A percentile compares a stretch with the other conserved stretches of the same genome.
These are phyloP conservation scores for Limonius californicus DNA, from an alignment of 1,140 invertebrate species.

Conservation along the genomic window DNA sequence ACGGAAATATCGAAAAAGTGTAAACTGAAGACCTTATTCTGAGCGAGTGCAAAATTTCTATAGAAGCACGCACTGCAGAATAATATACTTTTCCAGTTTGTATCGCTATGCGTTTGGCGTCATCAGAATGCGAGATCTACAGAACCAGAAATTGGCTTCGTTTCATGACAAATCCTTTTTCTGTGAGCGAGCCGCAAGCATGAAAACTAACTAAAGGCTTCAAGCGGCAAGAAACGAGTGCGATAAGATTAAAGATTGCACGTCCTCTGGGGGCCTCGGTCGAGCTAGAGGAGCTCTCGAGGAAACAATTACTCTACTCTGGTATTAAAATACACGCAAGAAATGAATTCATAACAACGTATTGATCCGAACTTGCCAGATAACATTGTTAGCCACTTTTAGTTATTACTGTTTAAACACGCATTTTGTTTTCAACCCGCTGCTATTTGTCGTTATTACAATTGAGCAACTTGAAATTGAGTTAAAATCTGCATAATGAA, in stretches of 20 bases:
- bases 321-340: constrained; percentile 18
- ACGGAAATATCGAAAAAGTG: no score
- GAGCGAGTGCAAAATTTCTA: neutral
- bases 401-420: neutral
- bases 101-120: neutral
- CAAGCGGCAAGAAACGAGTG: constrained; percentile 1
- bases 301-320: constrained; percentile 14
- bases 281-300: neutral
- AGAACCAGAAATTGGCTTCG: constrained; percentile 9
- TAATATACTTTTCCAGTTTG: neutral
- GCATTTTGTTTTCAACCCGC: neutral
- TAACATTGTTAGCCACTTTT: constrained; percentile 1
- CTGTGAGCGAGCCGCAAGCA: constrained; percentile 8
- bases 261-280: neutral
- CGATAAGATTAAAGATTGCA: constrained; percentile 11
- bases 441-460: no score
- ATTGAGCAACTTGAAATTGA: no score
- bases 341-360: constrained; percentile 23
- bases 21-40: no score
- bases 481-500: no score
- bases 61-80: neutral
- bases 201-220: constrained; percentile 15
- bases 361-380: constrained; percentile 9
- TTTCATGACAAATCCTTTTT: constrained; percentile 15
- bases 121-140: constrained; percentile 1